These are phyloP conservation scores for Pachliopta kotzebuea DNA, from an alignment of 2,888 invertebrate genomes.

Conservation along the genomic window DNA sequence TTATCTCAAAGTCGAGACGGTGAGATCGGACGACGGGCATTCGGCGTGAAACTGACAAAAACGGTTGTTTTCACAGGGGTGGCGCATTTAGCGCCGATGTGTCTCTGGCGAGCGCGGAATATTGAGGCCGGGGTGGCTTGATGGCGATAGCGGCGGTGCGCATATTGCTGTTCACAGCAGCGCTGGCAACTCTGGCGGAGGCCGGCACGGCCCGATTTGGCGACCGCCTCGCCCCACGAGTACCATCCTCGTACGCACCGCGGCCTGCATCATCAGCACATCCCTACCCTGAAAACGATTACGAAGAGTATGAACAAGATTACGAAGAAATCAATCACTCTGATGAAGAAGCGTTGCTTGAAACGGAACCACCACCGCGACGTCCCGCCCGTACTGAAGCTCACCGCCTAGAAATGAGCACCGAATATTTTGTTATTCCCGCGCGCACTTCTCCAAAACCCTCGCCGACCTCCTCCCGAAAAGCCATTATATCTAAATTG, in stretches of 20 bases:
- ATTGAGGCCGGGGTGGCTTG: conserved; percentile 66
- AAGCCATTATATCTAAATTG: conserved; percentile 46
- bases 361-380: conserved; percentile 53
- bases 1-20: conserved; percentile 55
- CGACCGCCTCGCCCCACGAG: conserved; percentile 67
- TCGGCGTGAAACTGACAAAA: conserved; percentile 46
- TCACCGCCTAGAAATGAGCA: conserved; percentile 88
- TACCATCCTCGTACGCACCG: conserved; percentile 63
- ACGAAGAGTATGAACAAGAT: conserved; percentile 63
- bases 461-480: conserved; percentile 57
- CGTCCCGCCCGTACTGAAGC: conserved; percentile 68
- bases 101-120: conserved; percentile 52
- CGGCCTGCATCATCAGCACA: conserved; percentile 52
- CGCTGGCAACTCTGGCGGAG: conserved; percentile 50
- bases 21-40: conserved; percentile 43
- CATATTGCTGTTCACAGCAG: conserved; percentile 59
- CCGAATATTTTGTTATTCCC: conserved; percentile 91
- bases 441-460: conserved; percentile 62
- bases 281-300: conserved; percentile 52
- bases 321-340: conserved; percentile 53
- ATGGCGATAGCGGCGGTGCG: conserved; percentile 61
- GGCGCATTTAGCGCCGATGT: conserved; percentile 54
- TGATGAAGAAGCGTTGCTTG: conserved; percentile 44
- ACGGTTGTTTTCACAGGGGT: conserved; percentile 57
- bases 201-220: conserved; percentile 63